Evolutionary conservation across 2,797 vertebrate genomes (phyloP), one percentile per base, ranked within the genome.

Genomic region (Allobates femoralis): DNA sequence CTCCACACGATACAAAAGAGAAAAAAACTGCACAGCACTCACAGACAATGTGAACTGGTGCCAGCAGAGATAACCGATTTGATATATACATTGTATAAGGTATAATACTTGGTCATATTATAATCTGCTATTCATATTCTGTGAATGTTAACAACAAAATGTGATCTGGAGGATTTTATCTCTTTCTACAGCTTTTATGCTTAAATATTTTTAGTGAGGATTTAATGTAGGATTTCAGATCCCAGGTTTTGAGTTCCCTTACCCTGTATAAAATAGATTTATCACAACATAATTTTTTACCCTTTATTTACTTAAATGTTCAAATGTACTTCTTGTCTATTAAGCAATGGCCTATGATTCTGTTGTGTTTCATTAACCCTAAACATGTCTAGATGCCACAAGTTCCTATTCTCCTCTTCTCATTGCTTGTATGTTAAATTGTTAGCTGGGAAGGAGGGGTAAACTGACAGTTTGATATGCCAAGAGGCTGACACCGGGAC

Each of bases 381-480:
- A 62, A 75, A 53, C 18, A 60, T 18, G 37, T 46, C 32, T 30
- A 58, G 81, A 32, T 46, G 26, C 0, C 28, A 69, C 66, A 64
- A 21, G 77, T 53, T 60, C 41, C 51, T 34, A 7, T 19, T 28
- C 26, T 37, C 32, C 34, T 34, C 46, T 74, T 62, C 77, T 64
- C 50, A 67, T 74, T 69, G 46, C 77, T 75, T 79, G 34, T 81
- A 66, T 30, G 75, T 66, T 87, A 73, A 80, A 80, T 50, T 87
- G 76, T 37, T 62, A 66, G 19, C 21, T 21, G 21, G 82, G 34
- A 74, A 62, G 56, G 86, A 71, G 82, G 82, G 86, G 77, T 85
- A 87, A 84, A 71, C 86, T 85, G 82, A 87, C 82, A 84, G 86
- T 85, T 87, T 84, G 86, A 87, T 87, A 84, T 87, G 86, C 86